phyloP scores from a whole-genome alignment of 2,888 invertebrate genomes.

The Acleris literana region DNA sequence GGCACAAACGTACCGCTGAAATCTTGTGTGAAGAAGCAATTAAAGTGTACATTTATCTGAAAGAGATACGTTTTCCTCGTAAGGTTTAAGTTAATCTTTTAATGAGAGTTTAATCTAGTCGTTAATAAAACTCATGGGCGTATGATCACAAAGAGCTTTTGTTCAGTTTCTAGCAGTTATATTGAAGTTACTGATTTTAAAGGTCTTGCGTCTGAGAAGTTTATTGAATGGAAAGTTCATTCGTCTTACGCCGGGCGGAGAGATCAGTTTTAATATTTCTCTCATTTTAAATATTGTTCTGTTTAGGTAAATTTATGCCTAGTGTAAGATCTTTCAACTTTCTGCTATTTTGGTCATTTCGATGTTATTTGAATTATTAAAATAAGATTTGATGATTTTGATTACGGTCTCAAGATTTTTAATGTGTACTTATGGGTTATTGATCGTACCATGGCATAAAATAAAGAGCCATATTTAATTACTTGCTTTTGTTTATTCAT shows the following conservation, averaged over 20 bases:
- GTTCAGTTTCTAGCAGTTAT: conserved; percentile 6
- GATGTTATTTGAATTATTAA: no score
- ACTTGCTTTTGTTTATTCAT: no score
- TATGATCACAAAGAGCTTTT: conserved; percentile 14
- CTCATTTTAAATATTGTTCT: no score
- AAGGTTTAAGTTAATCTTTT: conserved; percentile 53
- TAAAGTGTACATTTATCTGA: conserved; percentile 76
- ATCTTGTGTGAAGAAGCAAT: conserved; percentile 79
- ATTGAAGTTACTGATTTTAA: conserved; percentile 5
- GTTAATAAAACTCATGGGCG: conserved; percentile 48
- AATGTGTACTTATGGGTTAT: no score
- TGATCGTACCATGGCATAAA: no score
- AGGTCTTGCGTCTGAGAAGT: conserved; percentile 4
- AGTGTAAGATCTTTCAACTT: no score
- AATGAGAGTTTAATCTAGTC: conserved; percentile 61
- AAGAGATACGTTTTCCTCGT: conserved; percentile 61
- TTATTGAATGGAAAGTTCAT: conserved; percentile 22
- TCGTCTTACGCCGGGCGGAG: neutral
- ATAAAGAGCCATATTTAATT: no score
- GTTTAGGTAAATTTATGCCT: no score
- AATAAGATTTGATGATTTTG: no score
- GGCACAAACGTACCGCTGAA: conserved; percentile 62
- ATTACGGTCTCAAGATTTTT: no score
- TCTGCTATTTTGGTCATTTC: no score
- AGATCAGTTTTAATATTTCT: neutral